These are phyloP conservation scores for Tinea pellionella DNA, from an alignment of 2,888 invertebrate species.

Conservation along the genomic window DNA sequence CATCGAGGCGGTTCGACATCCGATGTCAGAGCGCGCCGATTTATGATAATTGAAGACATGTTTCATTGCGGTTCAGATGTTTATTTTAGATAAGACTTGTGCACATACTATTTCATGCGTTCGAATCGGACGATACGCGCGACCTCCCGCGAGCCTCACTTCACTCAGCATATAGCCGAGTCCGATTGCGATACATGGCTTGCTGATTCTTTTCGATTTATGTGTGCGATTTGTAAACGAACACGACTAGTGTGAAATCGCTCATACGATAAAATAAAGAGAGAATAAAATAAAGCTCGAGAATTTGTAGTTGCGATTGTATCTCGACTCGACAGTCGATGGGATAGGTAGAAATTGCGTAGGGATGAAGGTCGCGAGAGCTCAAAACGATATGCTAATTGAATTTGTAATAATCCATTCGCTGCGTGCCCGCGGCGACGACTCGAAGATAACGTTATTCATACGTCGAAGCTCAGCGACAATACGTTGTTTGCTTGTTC, in stretches of 20 bases:
- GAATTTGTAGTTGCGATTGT: not conserved
- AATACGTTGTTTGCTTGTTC: conserved; percentile 62
- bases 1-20: conserved; percentile 40
- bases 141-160: conserved; percentile 50
- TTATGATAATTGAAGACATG: conserved; percentile 70
- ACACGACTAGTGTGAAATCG: conserved; percentile 45
- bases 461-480: conserved; percentile 36
- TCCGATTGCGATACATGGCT: conserved; percentile 49
- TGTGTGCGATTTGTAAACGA: conserved; percentile 44
- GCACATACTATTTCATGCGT: conserved; percentile 63
- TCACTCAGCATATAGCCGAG: conserved; percentile 21
- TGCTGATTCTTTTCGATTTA: conserved; percentile 50
- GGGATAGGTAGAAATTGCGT: not conserved
- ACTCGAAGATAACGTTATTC: conserved; percentile 49
- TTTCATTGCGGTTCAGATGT: conserved; percentile 65
- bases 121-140: conserved; percentile 54
- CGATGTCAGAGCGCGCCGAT: conserved; percentile 59
- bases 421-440: conserved; percentile 40
- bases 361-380: conserved; percentile 6
- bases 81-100: conserved; percentile 60
- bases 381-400: conserved; percentile 50
- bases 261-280: conserved; percentile 38
- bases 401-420: conserved; percentile 47
- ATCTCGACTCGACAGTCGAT: not conserved
- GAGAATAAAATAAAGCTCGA: not conserved